Percentiles rank a stretch among this genome's conserved stretches.
These are phyloP conservation scores for Papio anubis DNA, from an alignment of 2,113 vertebrate species.

Conservation along the genomic window DNA sequence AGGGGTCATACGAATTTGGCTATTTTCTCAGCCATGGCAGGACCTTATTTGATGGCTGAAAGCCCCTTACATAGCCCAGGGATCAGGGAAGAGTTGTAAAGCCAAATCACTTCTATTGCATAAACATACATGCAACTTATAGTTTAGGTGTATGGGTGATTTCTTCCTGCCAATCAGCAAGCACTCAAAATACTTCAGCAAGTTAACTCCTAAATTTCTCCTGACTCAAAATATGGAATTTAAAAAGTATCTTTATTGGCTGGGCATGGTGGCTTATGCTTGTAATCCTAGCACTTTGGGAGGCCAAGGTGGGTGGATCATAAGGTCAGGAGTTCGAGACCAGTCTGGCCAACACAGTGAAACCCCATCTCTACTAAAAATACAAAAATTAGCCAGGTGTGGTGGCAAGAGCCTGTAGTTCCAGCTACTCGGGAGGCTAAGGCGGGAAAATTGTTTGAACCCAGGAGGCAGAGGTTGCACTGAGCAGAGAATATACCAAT, in stretches of 20 bases:
- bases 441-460: no score
- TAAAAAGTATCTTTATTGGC: not conserved
- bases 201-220: conserved; percentile 10
- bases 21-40: not conserved
- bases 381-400: no score
- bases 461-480: no score
- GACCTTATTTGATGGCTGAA: not conserved
- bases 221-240: not conserved
- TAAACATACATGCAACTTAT: not conserved
- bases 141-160: not conserved
- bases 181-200: not conserved
- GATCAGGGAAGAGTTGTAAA: not conserved
- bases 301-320: no score
- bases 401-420: no score
- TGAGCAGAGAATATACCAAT: no score
- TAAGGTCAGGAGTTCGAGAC: no score
- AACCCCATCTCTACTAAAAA: no score
- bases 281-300: no score
- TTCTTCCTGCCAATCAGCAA: not conserved
- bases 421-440: no score
- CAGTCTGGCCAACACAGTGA: no score
- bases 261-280: no score
- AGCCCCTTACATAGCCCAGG: not conserved
- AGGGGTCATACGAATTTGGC: not conserved
- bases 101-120: not conserved